Evolutionary conservation across 2,797 vertebrate species (phyloP).

Genomic region (Sciurus carolinensis): DNA sequence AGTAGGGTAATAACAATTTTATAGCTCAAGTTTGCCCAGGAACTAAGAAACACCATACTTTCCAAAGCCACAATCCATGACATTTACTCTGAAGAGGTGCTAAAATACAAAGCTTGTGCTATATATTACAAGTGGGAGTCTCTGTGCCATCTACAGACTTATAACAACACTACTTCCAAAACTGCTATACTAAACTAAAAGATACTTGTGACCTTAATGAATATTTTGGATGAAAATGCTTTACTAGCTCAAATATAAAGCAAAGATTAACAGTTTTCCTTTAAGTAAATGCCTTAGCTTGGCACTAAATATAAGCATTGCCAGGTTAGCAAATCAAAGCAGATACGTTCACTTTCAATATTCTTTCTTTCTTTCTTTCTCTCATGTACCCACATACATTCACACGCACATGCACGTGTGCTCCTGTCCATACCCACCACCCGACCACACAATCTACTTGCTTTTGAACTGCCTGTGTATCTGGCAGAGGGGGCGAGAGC

Average conservation of each 20-base stretch:
- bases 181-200: slow-evolving; percentile 69
- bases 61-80: not conserved
- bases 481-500: not conserved
- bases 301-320: slow-evolving; percentile 47
- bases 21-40: not conserved
- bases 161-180: slow-evolving; percentile 44
- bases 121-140: slow-evolving; percentile 74
- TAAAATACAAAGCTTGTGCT: slow-evolving; percentile 33
- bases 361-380: not conserved
- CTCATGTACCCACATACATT: not conserved
- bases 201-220: slow-evolving; percentile 75
- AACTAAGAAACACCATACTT: not conserved
- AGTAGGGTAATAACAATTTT: not conserved
- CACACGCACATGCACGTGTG: not conserved
- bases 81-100: slow-evolving; percentile 56
- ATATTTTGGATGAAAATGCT: slow-evolving; percentile 79
- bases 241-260: slow-evolving; percentile 76
- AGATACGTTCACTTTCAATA: not conserved
- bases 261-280: slow-evolving; percentile 68
- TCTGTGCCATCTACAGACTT: slow-evolving; percentile 77
- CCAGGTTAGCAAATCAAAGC: slow-evolving; percentile 13
- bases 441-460: not conserved
- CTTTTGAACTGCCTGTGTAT: not conserved
- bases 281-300: slow-evolving; percentile 56
- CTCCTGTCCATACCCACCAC: not conserved